Evolutionary conservation across 64 coral and sea anemone genomes (phyloP), one percentile per base, ranked within the genome.

Genomic region (Pocillopora verrucosa): DNA sequence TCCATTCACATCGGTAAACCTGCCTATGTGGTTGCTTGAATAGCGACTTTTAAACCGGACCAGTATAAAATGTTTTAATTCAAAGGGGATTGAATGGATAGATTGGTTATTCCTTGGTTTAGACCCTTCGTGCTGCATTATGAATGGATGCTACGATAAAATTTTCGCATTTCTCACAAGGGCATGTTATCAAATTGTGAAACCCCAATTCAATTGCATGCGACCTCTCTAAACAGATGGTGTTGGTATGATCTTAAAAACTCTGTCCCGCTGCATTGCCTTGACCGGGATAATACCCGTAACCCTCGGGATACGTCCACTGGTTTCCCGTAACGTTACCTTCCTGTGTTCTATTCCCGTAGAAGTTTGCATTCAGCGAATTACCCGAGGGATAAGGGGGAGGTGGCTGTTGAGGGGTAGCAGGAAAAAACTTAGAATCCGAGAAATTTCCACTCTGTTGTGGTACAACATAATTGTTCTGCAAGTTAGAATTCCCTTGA

Each of bases 281-380:
- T 72, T 85, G 82, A 37, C 64, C 82, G 82, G 63, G 37, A 85
- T 72, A 85, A 85, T 85, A 85, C 64, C 82, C 82, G 65, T 85
- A 85, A 19, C 72, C 73, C 19, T 85, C 92, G 70, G 92, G 79
- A 77, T 84, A 89, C 65, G 87, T 93, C 83, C 87, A 89, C 34
- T 84, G 88, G 56, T 77, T 89, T 13, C 56, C 65, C 17, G 83
- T 20, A 93, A 84, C 35, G 72, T 85, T 74, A 75, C 61, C 37
- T 24, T 73, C 77, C 58, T 51, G 60, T 56, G 34, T 13, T 37
- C 12, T 61, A 57, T 74, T 88, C 19, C 79, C 13, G 74, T 85
- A 76, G 59, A 89, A 70, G 80, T 93, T 89, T 17, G 87, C 88
- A 78, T 41, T 84, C 10, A 65, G 60, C 10, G 73, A 13, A 5